Conservation (phyloP, 2,888 invertebrate species). For the Rapana venosa region DNA sequence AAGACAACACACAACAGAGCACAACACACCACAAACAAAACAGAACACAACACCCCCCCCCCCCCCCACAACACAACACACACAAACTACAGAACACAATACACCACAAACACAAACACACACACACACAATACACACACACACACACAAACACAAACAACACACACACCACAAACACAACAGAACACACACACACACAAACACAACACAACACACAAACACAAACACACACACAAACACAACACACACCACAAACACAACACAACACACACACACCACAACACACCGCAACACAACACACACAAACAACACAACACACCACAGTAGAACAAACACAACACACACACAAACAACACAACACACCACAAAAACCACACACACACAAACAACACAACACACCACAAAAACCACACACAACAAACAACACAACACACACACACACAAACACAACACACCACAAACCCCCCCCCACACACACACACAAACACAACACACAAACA, state of each 20-base stretch:
- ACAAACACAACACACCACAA: background rate
- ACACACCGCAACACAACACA: background rate
- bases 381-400: background rate
- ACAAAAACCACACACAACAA: too few relatives aligned
- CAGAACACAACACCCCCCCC: background rate
- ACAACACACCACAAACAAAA: too few relatives aligned
- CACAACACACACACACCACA: too few relatives aligned
- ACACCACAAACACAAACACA: background rate
- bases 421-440: background rate
- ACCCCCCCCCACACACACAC: background rate
- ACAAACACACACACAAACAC: too few relatives aligned
- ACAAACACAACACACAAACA: too few relatives aligned
- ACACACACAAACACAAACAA: background rate
- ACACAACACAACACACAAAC: background rate
- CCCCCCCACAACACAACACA: background rate
- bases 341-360: slow-evolving; percentile 7
- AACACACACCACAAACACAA: too few relatives aligned
- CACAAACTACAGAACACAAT: too few relatives aligned
- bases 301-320: background rate
- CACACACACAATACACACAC: slow-evolving; percentile 2
- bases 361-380: background rate
- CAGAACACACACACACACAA: too few relatives aligned
- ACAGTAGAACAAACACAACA: background rate
- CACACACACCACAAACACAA: too few relatives aligned
- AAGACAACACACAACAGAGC: too few relatives aligned